Evolutionary conservation across 2,113 vertebrate species (phyloP).

Genomic region (Haplotaxodon microlepis): DNA sequence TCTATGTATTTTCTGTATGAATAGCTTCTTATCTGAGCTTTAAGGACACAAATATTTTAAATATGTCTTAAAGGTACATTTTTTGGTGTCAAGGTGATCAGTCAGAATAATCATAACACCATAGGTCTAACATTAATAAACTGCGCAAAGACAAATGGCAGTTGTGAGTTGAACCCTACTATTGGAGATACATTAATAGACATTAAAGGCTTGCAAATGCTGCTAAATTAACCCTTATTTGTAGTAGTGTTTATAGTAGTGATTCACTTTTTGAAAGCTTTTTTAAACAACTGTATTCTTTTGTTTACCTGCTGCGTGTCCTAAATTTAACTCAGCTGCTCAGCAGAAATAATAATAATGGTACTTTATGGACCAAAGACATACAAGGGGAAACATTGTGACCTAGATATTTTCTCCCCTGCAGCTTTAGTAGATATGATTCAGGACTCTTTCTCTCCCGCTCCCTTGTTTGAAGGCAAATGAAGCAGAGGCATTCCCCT

Average conservation of each 20-base stretch:
- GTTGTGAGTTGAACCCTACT: background rate
- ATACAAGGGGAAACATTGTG: slow-evolving; percentile 31
- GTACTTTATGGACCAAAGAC: slow-evolving; percentile 18
- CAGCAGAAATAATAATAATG: background rate
- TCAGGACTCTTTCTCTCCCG: slow-evolving; percentile 27
- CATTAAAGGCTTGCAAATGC: background rate
- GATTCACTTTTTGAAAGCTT: background rate
- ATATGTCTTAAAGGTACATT: background rate
- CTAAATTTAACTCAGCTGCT: background rate
- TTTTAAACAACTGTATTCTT: background rate
- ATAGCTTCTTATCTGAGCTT: background rate
- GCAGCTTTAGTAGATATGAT: slow-evolving; percentile 47
- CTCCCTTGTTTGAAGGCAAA: slow-evolving; percentile 36
- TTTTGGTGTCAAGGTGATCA: background rate
- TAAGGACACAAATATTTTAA: background rate
- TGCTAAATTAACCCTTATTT: background rate
- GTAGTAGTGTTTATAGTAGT: background rate
- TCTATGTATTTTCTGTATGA: background rate
- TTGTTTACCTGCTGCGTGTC: background rate
- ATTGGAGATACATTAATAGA: background rate
- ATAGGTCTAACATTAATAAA: background rate
- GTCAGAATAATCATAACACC: background rate
- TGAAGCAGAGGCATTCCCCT: slow-evolving; percentile 9
- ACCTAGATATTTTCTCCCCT: slow-evolving; percentile 59
- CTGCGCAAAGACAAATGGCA: background rate